A percentile compares a stretch with the other conserved stretches of the same genome.
Evolutionary conservation across 2,888 invertebrate genomes (phyloP).

Genomic region (Drosophila stalkeri): DNA sequence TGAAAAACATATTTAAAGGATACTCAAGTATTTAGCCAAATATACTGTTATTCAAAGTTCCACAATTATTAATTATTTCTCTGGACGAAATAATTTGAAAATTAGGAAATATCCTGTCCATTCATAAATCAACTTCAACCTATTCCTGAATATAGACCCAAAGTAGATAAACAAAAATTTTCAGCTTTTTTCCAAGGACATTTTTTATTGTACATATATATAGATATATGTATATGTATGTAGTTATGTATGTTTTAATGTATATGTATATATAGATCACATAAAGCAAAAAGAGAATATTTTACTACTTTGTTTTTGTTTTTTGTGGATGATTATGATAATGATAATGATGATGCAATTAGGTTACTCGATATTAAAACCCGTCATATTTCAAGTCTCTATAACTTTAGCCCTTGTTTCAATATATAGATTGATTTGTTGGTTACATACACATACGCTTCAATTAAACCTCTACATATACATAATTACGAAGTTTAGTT

Average conservation of each 20-base stretch:
- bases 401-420: constrained; percentile 57
- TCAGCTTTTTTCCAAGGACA: constrained; percentile 65
- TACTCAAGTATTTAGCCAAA: constrained; percentile 30
- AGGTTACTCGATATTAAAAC: constrained; percentile 50
- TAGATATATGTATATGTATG: constrained; percentile 53
- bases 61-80: background rate
- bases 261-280: constrained; percentile 81
- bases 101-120: background rate
- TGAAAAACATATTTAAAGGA: constrained; percentile 12
- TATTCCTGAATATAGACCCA: background rate
- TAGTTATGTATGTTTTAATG: constrained; percentile 50
- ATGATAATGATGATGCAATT: constrained; percentile 48
- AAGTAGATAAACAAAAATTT: background rate
- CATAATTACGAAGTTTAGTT: constrained; percentile 68
- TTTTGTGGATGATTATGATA: constrained; percentile 57
- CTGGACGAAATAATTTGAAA: background rate
- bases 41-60: constrained; percentile 14
- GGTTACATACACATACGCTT: constrained; percentile 53
- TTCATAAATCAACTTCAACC: background rate
- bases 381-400: constrained; percentile 55
- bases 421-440: constrained; percentile 52
- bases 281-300: constrained; percentile 84
- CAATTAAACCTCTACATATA: constrained; percentile 71
- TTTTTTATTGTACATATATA: constrained; percentile 68
- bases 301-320: constrained; percentile 69